Evolutionary conservation across 2,797 vertebrate genomes (phyloP), one percentile per base, ranked within the genome.

Genomic region (Buphagus erythrorhynchus): DNA sequence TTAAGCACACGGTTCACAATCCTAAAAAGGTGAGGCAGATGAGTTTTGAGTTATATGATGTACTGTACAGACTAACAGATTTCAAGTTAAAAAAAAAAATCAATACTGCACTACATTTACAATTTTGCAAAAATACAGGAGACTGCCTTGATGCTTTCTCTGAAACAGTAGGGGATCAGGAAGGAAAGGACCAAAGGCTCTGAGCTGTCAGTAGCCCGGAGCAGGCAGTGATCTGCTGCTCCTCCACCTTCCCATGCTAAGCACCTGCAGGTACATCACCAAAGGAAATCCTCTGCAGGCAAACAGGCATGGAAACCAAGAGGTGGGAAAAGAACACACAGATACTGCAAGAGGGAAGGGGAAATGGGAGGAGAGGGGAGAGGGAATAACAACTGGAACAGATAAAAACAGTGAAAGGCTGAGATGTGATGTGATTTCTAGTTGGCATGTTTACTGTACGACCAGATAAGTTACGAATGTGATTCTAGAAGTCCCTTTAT

Each of bases 391-490:
- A 78, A 69, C 11, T 42, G 24, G 20, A 66, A 84, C 12, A 43
- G 29, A 54, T 28, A n/a, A 10, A 78, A 55, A 18, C 62, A 38
- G 8, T 16, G 10, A 54, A 81, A 90, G 13, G 6, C 25, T 17
- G 13, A 92, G n/a, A 90, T 62, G 16, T 6, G 25, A 90, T 1
- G 3, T 29, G 22, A 42, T 38, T 76, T 90, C 79, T 51, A 93
- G 49, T 33, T 65, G 14, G 26, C 19, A 31, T 4, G 9, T 71
- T 87, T 82, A 33, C 28, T 61, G 6, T 8, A 33, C 0, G 1
- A 73, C 8, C 38, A 80, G 26, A 4, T 42, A 49, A 80, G 38
- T 49, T 10, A 49, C 0, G 1, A 49, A 61, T 2, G 0, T 7
- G 38, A 49, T 36, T 36, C 42, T 2, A 49, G 31, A 84, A 65